Evolutionary conservation across 2,888 invertebrate species (phyloP).

Genomic region (Mythimna lalbum): DNA sequence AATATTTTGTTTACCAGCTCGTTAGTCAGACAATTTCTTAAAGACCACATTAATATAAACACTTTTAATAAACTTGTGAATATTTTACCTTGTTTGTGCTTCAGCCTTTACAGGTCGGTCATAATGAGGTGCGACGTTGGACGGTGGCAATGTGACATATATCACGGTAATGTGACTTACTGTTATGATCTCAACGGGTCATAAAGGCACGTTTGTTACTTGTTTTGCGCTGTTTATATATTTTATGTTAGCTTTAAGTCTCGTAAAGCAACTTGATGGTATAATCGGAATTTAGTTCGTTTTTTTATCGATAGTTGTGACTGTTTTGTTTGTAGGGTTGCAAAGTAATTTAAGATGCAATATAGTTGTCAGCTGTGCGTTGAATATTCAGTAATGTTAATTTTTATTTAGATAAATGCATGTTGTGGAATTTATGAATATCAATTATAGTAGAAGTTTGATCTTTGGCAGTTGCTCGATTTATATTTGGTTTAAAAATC

Average conservation of each 20-base stretch:
- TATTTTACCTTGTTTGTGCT: constrained; percentile 27
- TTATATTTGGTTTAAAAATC: background rate
- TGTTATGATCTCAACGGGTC: constrained; percentile 78
- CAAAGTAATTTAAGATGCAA: background rate
- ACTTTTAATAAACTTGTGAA: constrained; percentile 11
- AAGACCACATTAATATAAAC: background rate
- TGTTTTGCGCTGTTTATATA: constrained; percentile 55
- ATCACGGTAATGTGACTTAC: constrained; percentile 83
- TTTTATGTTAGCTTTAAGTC: constrained; percentile 44
- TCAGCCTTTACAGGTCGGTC: constrained; percentile 51
- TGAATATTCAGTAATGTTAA: background rate
- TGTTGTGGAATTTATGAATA: background rate
- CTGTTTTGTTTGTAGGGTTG: background rate
- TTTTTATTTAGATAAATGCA: background rate
- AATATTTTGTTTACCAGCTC: background rate
- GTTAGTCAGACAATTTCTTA: background rate
- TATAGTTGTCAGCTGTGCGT: background rate
- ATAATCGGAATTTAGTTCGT: constrained; percentile 35
- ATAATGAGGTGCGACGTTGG: constrained; percentile 61
- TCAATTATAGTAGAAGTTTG: background rate
- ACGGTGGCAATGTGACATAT: constrained; percentile 72
- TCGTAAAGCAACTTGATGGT: constrained; percentile 42
- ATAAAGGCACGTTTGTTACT: constrained; percentile 74
- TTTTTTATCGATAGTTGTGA: constrained; percentile 11
- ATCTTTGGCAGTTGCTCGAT: background rate